Evolutionary conservation across 1,140 invertebrate species (phyloP), one percentile per base, ranked within the genome.

Genomic region (Asbolus verrucosus): DNA sequence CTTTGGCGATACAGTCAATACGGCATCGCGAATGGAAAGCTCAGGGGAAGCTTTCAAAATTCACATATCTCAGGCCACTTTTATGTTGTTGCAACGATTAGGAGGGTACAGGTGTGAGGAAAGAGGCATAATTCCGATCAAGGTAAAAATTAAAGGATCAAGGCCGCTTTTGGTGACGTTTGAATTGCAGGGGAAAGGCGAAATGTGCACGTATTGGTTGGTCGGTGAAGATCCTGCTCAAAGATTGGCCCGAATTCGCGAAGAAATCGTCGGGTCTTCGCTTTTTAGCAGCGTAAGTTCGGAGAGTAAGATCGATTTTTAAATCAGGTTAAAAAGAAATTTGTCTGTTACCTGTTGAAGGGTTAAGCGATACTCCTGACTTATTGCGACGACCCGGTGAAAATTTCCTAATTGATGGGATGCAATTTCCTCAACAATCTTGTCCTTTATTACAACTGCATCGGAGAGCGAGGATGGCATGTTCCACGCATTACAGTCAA

Each of bases 1-100:
- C 1, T 95, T 95, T 79, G 93, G 94, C 0, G 94, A 96, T 81
- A 96, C 94, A 0, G 94, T 96, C 13, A 91, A 91, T 75, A 90
- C 89, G 0, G 89, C 89, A 1, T 89, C 88, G 0, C 79, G 89
- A 24, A 91, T 91, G 89, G 89, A 91, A 77, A 88, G 88, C 36
- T 85, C 85, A 8, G 89, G 90, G 8, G 87, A 90, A 76, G 87
- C 91, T 0, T 85, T 92, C 41, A 84, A 85, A 73, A 91, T 94
- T 39, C 92, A 93, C 81, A 86, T 92, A 78, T 92, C 91, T 18
- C 79, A 87, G 31, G 85, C 85, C 11, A 90, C 89, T 0, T 89
- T 87, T 67, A 78, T 77, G n/a, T 78, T 92, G 1, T 78, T 93
- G 19, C 86, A 90, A 63, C 83, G 87, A 68, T 81, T 91, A 6